Conservation (phyloP, 2,888 invertebrate genomes). For the Epistrophella euchroma region DNA sequence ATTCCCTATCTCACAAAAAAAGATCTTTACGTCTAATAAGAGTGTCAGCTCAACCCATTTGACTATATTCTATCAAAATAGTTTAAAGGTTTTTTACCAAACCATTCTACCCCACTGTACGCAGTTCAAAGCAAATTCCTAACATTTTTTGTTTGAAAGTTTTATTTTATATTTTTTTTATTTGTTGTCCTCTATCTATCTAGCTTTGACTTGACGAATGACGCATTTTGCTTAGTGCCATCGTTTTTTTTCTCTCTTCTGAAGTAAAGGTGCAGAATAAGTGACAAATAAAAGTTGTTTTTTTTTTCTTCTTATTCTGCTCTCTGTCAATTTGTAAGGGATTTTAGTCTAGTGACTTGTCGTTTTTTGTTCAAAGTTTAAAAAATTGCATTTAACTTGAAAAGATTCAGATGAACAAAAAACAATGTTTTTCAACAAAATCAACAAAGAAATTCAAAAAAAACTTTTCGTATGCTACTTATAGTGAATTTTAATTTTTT, state of each 20-base stretch:
- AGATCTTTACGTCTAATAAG: too few relatives aligned
- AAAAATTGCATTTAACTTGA: constrained; percentile 11
- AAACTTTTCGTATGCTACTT: neutral
- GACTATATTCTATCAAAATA: too few relatives aligned
- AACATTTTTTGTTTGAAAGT: constrained; percentile 66
- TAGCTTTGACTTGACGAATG: constrained; percentile 63
- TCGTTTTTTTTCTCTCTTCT: neutral
- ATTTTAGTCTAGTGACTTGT: constrained; percentile 5
- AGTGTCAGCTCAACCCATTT: too few relatives aligned
- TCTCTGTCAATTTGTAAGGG: constrained; percentile 20
- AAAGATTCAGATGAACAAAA: neutral
- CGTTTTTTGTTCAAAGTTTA: neutral
- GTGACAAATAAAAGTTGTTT: constrained; percentile 25
- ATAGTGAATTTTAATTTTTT: neutral
- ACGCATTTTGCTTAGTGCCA: constrained; percentile 43
- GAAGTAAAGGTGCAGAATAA: constrained; percentile 11
- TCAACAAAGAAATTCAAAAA: neutral
- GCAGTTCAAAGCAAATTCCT: constrained; percentile 35
- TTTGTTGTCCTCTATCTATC: constrained; percentile 4
- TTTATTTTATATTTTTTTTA: constrained; percentile 25
- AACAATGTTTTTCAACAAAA: neutral
- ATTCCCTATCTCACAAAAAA: too few relatives aligned
- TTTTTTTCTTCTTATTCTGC: neutral
- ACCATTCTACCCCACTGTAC: neutral
- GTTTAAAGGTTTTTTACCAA: too few relatives aligned